Conservation (phyloP, 2,113 vertebrate genomes). For the Typhlomys cinereus region DNA sequence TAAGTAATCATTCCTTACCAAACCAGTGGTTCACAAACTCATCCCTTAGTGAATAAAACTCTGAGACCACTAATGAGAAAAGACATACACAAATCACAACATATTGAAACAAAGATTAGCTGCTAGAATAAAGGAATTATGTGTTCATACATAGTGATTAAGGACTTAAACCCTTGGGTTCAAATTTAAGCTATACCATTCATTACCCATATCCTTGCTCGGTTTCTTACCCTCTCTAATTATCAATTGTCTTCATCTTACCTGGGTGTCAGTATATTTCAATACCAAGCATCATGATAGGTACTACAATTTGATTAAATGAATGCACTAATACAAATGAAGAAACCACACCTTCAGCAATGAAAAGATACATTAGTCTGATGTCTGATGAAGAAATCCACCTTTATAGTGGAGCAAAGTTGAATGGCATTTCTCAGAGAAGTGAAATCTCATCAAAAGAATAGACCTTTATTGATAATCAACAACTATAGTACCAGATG, state of each 20-base stretch:
- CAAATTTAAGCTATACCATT: background rate
- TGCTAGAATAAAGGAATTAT: background rate
- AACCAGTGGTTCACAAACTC: background rate
- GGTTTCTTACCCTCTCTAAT: background rate
- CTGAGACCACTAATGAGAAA: background rate
- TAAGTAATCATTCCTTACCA: background rate
- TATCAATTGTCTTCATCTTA: background rate
- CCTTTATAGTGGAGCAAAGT: background rate
- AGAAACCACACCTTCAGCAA: background rate
- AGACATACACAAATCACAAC: background rate
- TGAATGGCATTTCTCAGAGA: background rate
- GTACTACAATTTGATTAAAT: background rate
- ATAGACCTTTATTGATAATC: constrained; percentile 17
- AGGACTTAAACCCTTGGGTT: background rate
- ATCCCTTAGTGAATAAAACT: no score
- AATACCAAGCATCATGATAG: background rate
- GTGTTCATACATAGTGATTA: background rate
- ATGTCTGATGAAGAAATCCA: background rate
- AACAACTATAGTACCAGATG: background rate
- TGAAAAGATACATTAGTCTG: background rate
- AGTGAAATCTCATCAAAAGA: background rate
- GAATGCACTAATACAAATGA: constrained; percentile 1
- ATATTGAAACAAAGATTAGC: background rate
- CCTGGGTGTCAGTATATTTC: background rate
- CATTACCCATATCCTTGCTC: background rate